Base-by-base conservation (phyloP, 2,797 vertebrate genomes). In the Peromyscus eremicus region DNA sequence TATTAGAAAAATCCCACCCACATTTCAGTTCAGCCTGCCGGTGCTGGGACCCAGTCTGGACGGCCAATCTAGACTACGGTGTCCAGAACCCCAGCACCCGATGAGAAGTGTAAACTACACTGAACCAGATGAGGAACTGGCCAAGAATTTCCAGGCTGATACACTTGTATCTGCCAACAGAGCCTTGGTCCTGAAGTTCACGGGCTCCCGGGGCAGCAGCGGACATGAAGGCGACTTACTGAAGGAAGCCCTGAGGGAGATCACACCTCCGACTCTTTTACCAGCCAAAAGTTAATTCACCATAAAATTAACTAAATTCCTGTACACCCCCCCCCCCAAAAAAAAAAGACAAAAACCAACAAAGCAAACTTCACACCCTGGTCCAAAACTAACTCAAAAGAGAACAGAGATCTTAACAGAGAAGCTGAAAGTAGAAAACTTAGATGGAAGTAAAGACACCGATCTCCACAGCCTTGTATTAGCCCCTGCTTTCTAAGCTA, bases 321-420 rank as follows among this genome's bases (percentile, higher is more conserved):
- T 57, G 34, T 27, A 81, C 52, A 60, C 6, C 34, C 43, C 43
- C 43, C 43, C 43, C 43, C 43, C 1, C 21, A 37, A 81, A 80
- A n/a, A 34, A 49, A n/a, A 57, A 60, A 23, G 17, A 62, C 73
- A 75, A 75, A 75, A 75, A 6, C 40, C 21, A 73, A 40, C 70
- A 76, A 43, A 43, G 11, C 73, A 34, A 66, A 84, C 60, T 32
- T 43, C 37, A 64, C 4, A 10, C n/a, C 13, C 60, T 29, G 13
- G 16, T 6, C 40, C 27, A 23, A 66, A 92, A 60, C 46, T 29
- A 27, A 52, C 66, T 49, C 92, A 62, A 93, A 73, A 96, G 10
- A 66, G 13, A 89, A 37, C 92, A 66, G 73, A 95, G 92, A 49
- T 60, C 77, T 60, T 60, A 43, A 75, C 13, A 19, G 66, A 70